Evolutionary conservation across 2,888 invertebrate species (phyloP).

Genomic region (Pecten maximus): DNA sequence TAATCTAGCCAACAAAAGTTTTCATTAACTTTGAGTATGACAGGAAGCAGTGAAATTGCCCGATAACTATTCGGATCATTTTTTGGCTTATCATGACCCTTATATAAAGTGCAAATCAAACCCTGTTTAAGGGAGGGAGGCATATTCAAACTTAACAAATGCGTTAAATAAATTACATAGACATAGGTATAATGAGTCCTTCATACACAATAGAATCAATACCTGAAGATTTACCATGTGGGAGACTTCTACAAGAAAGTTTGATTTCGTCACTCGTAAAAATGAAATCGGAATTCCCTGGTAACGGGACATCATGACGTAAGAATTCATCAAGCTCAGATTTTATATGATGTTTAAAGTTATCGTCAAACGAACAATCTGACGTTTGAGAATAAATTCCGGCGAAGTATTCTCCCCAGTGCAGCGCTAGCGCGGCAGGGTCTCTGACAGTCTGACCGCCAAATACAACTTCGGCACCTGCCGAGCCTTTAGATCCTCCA

Average conservation of each 20-base stretch:
- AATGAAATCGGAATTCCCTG: neutral
- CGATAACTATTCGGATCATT: slow-evolving; percentile 37
- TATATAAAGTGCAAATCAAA: neutral
- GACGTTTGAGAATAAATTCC: neutral
- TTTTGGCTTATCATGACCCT: neutral
- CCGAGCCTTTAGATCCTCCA: too few species aligned
- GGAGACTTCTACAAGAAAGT: too few species aligned
- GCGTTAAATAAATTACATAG: neutral
- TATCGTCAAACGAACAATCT: neutral
- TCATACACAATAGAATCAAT: too few species aligned
- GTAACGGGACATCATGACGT: neutral
- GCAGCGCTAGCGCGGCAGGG: neutral
- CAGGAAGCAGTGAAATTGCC: slow-evolving; percentile 27
- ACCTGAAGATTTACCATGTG: too few species aligned
- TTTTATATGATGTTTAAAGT: neutral
- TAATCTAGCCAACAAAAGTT: neutral
- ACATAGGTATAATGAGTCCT: neutral
- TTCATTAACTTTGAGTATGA: slow-evolving; percentile 36
- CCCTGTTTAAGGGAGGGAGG: neutral
- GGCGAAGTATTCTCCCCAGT: neutral
- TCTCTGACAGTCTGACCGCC: neutral
- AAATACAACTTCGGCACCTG: neutral
- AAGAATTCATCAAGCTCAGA: neutral
- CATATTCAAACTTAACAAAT: neutral
- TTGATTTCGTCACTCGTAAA: neutral